phyloP scores from a whole-genome alignment of 2,888 invertebrate species.

The Caenorhabditis panamensis region DNA sequence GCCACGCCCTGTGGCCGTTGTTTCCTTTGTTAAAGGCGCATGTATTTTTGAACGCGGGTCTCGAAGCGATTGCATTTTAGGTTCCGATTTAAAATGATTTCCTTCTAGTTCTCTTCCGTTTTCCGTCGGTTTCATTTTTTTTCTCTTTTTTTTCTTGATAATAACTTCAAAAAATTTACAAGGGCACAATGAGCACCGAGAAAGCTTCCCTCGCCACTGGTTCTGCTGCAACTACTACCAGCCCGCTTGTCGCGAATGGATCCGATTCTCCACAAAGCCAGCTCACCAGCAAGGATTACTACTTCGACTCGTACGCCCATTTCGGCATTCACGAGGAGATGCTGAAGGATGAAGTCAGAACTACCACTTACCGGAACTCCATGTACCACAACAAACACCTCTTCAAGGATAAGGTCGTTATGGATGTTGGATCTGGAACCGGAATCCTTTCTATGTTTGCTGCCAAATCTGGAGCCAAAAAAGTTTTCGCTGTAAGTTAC shows the following conservation, averaged over 20 bases:
- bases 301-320: conserved; percentile 99
- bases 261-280: conserved; percentile 81
- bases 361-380: conserved; percentile 96
- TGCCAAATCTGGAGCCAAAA: conserved; percentile 96
- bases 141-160: not conserved
- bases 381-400: conserved; percentile 92
- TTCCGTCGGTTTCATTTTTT: not conserved
- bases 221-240: not conserved
- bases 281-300: conserved; percentile 99
- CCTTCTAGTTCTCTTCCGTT: not conserved
- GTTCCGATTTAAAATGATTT: conserved; percentile 45
- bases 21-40: conserved; percentile 34
- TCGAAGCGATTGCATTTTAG: conserved; percentile 35
- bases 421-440: conserved; percentile 99
- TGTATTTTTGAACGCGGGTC: conserved; percentile 11
- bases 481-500: conserved; percentile 88
- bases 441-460: conserved; percentile 99
- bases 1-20: not conserved
- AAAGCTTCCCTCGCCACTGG: conserved; percentile 4
- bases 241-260: not conserved
- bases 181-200: not conserved
- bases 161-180: not conserved
- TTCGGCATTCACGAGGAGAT: conserved; percentile 99
- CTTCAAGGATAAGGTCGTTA: conserved; percentile 91
- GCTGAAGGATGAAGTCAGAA: conserved; percentile 99